phyloP scores from a whole-genome alignment of 2,888 invertebrate species.

The Trileptium ribeirensis region DNA sequence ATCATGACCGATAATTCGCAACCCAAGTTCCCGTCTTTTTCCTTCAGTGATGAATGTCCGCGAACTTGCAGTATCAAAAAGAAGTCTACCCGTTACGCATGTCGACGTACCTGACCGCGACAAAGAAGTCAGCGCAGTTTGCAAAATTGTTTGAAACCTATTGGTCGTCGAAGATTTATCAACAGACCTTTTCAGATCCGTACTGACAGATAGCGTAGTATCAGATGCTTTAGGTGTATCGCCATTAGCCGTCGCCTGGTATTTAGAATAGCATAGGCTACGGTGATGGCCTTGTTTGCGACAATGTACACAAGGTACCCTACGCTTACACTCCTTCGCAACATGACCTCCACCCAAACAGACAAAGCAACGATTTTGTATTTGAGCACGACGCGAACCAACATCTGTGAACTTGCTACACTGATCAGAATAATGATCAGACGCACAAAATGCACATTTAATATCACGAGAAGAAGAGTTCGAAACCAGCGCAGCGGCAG shows the following conservation, averaged over 20 bases:
- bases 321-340: background rate
- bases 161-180: background rate
- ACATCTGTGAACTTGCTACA: background rate
- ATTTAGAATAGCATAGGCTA: constrained; percentile 7
- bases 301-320: background rate
- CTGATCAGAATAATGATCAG: constrained; percentile 4
- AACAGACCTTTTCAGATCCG: background rate
- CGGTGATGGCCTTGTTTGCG: background rate
- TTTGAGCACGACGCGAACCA: background rate
- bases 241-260: background rate
- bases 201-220: background rate
- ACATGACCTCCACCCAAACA: background rate
- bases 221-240: no score
- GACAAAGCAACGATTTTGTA: background rate
- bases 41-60: background rate
- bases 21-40: background rate
- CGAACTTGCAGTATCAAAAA: constrained; percentile 8
- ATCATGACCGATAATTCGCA: background rate
- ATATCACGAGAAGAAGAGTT: background rate
- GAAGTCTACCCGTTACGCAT: background rate
- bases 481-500: background rate
- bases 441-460: background rate
- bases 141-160: constrained; percentile 2
- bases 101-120: background rate
- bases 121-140: background rate